Percentiles rank a stretch among this genome's conserved stretches.
Evolutionary conservation across 1,140 invertebrate species (phyloP).

Genomic region (Stegodyphus dumicola): DNA sequence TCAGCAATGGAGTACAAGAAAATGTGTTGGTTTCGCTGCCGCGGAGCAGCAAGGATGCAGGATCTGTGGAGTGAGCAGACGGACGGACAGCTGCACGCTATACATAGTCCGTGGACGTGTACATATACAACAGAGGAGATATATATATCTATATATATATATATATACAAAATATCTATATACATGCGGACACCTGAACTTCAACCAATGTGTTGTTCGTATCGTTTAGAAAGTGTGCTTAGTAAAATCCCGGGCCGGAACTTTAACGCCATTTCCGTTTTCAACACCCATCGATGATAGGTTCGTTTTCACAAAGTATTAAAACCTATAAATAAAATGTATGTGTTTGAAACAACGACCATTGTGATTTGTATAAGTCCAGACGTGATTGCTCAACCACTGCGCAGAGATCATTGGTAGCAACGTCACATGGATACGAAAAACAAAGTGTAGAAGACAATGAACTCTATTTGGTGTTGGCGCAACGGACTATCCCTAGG

Average conservation of each 20-base stretch:
- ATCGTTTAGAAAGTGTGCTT: slow-evolving; percentile 58
- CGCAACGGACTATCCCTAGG: neutral
- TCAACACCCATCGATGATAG: slow-evolving; percentile 1
- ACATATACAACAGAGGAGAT: slow-evolving; percentile 41
- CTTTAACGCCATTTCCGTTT: slow-evolving; percentile 26
- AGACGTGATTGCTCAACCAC: slow-evolving; percentile 7
- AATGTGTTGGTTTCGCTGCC: slow-evolving; percentile 47
- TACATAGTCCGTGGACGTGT: slow-evolving; percentile 57
- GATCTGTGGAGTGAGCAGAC: slow-evolving; percentile 47
- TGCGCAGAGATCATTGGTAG: neutral
- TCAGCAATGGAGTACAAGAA: slow-evolving; percentile 18
- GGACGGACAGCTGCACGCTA: slow-evolving; percentile 53
- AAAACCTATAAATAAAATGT: slow-evolving; percentile 7
- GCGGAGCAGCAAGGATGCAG: slow-evolving; percentile 41
- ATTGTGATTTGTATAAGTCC: too few relatives aligned
- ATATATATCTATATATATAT: slow-evolving; percentile 50
- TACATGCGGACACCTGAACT: slow-evolving; percentile 21
- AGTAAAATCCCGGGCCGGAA: slow-evolving; percentile 43
- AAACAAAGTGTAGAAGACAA: neutral
- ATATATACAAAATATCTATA: slow-evolving; percentile 12
- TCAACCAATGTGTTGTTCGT: slow-evolving; percentile 47
- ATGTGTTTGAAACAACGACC: slow-evolving; percentile 41
- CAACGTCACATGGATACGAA: slow-evolving; percentile 11
- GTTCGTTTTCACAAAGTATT: slow-evolving; percentile 47
- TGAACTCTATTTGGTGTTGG: neutral